Percentiles rank a stretch among this genome's conserved stretches.
phyloP scores from a whole-genome alignment of 2,797 vertebrate species.

The Sciurus carolinensis region DNA sequence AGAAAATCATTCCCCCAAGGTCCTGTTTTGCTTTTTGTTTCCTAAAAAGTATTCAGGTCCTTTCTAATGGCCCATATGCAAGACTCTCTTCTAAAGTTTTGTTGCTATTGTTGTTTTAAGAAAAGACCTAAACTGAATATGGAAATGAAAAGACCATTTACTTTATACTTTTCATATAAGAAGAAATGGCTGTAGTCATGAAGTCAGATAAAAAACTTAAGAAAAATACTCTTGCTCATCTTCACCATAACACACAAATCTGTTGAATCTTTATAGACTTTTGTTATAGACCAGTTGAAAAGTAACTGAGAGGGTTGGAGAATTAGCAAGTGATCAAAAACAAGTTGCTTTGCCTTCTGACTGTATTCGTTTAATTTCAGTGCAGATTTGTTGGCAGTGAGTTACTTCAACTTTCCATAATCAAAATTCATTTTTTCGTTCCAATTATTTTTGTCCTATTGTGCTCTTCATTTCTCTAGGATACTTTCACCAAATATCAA shows the following conservation, averaged over 20 bases:
- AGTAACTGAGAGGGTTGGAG: not conserved
- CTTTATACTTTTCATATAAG: not conserved
- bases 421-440: not conserved
- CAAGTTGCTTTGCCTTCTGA: not conserved
- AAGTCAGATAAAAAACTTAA: not conserved
- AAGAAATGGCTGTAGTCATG: not conserved
- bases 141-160: not conserved
- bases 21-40: not conserved
- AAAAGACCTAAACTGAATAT: not conserved
- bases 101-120: not conserved
- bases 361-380: not conserved
- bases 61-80: not conserved
- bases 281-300: not conserved
- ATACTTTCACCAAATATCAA: not conserved
- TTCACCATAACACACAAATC: not conserved
- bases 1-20: constrained; percentile 24
- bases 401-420: not conserved
- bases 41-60: not conserved
- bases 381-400: not conserved
- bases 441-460: not conserved
- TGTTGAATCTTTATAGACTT: not conserved
- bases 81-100: not conserved
- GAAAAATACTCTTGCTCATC: not conserved
- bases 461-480: not conserved
- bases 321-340: not conserved